These are phyloP conservation scores for Zosterops lateralis DNA, from an alignment of 2,113 vertebrate genomes.

Conservation along the genomic window DNA sequence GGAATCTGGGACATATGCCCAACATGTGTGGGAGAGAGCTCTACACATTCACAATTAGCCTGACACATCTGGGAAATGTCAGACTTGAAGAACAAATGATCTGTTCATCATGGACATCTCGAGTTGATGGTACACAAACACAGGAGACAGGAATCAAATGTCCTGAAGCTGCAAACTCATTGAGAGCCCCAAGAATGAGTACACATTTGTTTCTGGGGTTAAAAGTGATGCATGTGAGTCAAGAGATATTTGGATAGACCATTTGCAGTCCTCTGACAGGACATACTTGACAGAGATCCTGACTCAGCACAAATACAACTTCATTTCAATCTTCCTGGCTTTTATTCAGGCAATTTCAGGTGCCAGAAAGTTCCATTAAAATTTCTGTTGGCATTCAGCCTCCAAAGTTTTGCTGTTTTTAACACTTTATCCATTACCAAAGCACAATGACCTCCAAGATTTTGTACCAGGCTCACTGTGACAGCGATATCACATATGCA, in stretches of 20 bases:
- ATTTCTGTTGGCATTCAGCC: not conserved
- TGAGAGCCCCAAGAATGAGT: not conserved
- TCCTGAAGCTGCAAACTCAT: not conserved
- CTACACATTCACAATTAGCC: not conserved
- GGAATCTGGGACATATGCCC: not conserved
- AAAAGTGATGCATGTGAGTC: not conserved
- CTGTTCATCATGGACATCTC: accelerated
- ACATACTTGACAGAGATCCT: not conserved
- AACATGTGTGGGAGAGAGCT: not conserved
- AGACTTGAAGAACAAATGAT: not conserved
- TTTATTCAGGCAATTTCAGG: not conserved
- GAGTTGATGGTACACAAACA: not conserved
- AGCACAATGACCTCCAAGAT: not conserved
- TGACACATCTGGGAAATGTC: not conserved
- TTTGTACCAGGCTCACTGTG: accelerated
- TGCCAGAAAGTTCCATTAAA: not conserved
- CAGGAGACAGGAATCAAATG: not conserved
- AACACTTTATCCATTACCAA: accelerated
- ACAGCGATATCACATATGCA: accelerated
- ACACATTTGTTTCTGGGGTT: accelerated
- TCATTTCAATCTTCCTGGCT: not conserved
- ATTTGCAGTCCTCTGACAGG: accelerated
- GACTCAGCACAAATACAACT: not conserved
- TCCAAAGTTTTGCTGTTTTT: not conserved
- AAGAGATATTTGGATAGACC: not conserved